These are phyloP conservation scores for Pachycephala philippinensis DNA, from an alignment of 2,113 vertebrate species.

Conservation along the genomic window DNA sequence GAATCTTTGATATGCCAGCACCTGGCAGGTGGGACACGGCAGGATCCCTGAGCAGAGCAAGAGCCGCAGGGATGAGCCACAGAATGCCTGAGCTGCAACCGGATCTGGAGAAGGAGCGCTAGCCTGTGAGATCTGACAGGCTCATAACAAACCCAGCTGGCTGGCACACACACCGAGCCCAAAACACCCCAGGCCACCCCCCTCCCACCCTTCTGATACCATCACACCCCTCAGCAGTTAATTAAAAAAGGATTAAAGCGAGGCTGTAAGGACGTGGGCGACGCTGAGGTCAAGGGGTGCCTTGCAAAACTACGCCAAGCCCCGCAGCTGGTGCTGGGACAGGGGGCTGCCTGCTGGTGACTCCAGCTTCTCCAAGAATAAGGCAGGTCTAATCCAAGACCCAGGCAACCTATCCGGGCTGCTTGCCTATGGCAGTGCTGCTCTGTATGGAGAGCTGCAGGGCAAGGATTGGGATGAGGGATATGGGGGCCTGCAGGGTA, in stretches of 20 bases:
- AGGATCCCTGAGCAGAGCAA: neutral
- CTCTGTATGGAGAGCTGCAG: neutral
- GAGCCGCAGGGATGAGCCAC: neutral
- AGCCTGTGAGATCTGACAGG: conserved; percentile 12
- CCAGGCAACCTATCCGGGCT: neutral
- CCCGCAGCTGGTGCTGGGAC: neutral
- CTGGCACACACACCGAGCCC: neutral
- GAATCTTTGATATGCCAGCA: neutral
- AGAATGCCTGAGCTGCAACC: neutral
- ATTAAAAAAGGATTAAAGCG: conserved; percentile 63
- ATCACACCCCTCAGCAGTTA: conserved; percentile 32
- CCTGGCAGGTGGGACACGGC: neutral
- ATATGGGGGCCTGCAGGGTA: neutral
- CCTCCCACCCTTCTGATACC: conserved; percentile 29
- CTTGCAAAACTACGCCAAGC: neutral
- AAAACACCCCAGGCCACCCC: conserved; percentile 52
- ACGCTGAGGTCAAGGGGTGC: conserved; percentile 14
- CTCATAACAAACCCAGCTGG: conserved; percentile 34
- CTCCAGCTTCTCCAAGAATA: neutral
- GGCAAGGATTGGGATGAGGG: neutral
- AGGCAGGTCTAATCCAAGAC: neutral
- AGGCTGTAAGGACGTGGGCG: conserved; percentile 10
- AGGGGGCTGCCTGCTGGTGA: neutral
- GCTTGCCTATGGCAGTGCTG: neutral
- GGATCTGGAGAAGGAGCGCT: neutral